phyloP scores from a whole-genome alignment of 92 coral and sea anemone genomes.

The Epizoanthus scotinus region DNA sequence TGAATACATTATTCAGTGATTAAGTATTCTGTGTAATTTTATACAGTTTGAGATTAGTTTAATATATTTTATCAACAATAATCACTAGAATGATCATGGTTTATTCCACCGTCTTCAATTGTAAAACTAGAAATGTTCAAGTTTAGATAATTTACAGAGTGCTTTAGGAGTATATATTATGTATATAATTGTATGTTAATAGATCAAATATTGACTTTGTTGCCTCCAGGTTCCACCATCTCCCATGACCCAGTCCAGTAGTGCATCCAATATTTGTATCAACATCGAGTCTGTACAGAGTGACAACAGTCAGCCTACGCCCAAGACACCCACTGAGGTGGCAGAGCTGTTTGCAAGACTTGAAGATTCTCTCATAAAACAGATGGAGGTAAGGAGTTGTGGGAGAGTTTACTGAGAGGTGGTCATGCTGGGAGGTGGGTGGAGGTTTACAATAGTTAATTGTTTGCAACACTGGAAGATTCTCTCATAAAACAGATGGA shows the following conservation, averaged over 20 bases:
- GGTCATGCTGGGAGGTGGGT: no score
- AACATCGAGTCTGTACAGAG: conserved; percentile 61
- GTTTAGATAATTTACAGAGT: no score
- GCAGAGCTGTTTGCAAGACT: conserved; percentile 89
- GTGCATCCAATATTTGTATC: conserved; percentile 51
- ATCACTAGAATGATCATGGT: no score
- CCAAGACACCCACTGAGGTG: conserved; percentile 78
- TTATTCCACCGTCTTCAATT: no score
- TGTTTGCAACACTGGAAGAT: conserved; percentile 90
- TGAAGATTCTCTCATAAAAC: conserved; percentile 91
- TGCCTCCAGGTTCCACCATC: conserved; percentile 68
- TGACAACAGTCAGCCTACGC: conserved; percentile 67
- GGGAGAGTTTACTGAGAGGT: no score
- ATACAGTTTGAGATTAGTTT: no score
- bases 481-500: conserved; percentile 92
- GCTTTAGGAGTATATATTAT: no score
- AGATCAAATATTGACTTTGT: no score
- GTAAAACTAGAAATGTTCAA: not conserved
- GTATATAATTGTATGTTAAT: no score
- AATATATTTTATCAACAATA: no score
- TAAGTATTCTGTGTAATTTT: no score
- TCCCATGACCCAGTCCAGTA: conserved; percentile 50
- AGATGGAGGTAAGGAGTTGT: conserved; percentile 73
- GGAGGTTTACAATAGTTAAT: not conserved
- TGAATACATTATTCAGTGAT: no score